Percentiles rank a stretch among this genome's conserved stretches.
Conservation (phyloP, 2,113 vertebrate species). For the Cheilinus undulatus region DNA sequence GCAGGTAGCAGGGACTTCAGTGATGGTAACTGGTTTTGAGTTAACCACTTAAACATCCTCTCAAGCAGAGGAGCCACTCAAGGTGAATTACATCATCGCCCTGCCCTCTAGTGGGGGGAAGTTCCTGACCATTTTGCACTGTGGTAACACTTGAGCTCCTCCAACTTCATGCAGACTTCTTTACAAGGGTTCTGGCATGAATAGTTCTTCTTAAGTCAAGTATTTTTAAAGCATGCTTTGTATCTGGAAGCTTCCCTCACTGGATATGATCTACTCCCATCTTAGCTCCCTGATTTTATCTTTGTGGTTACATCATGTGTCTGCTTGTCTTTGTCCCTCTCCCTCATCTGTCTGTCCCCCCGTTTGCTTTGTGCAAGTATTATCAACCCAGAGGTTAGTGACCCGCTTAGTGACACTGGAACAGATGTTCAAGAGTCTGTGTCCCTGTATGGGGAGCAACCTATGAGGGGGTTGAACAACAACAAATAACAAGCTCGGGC, state of each 20-base stretch:
- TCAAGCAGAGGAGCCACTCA: too few relatives aligned
- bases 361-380: constrained; percentile 15
- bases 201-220: too few relatives aligned
- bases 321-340: constrained; percentile 28
- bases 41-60: too few relatives aligned
- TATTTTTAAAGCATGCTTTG: background rate
- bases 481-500: constrained; percentile 35
- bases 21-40: too few relatives aligned
- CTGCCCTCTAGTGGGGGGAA: too few relatives aligned
- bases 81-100: too few relatives aligned
- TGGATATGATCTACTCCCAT: constrained; percentile 1
- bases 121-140: too few relatives aligned
- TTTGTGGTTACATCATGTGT: constrained; percentile 11
- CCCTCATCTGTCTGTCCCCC: constrained; percentile 3
- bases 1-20: too few relatives aligned
- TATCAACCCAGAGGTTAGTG: constrained; percentile 45
- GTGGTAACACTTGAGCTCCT: too few relatives aligned
- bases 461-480: constrained; percentile 37
- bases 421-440: constrained; percentile 71
- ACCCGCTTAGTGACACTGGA: constrained; percentile 58
- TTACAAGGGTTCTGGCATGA: too few relatives aligned
- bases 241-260: background rate
- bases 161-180: too few relatives aligned
- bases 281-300: background rate
- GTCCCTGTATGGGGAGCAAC: constrained; percentile 14